Percentiles rank a stretch among this genome's conserved stretches.
These are phyloP conservation scores for Thamnophis sirtalis DNA, from an alignment of 2,113 vertebrate genomes.

Conservation along the genomic window DNA sequence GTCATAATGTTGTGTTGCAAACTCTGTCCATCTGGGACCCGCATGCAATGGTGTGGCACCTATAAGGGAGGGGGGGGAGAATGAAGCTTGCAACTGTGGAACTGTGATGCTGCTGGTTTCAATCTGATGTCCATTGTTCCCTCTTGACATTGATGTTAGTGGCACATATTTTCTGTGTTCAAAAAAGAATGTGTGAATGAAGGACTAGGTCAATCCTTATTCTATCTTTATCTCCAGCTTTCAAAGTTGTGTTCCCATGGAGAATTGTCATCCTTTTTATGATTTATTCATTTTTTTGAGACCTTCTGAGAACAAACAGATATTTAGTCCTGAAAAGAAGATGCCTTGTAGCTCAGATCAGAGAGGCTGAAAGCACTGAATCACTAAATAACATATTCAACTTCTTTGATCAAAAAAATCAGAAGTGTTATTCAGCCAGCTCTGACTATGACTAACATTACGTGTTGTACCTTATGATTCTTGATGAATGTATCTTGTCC, in stretches of 20 bases:
- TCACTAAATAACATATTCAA: background rate
- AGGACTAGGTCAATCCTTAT: background rate
- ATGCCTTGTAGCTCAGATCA: background rate
- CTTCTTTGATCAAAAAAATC: background rate
- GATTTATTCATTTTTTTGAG: background rate
- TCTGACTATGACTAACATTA: too few species aligned
- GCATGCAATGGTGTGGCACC: background rate
- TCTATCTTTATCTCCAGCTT: background rate
- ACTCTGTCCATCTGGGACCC: background rate
- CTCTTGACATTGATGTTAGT: background rate
- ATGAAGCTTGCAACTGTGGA: background rate
- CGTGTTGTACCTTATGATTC: too few species aligned
- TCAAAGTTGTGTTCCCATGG: background rate
- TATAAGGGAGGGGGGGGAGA: background rate
- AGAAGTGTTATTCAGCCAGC: background rate
- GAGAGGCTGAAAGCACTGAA: background rate
- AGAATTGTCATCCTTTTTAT: background rate
- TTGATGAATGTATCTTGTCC: too few species aligned
- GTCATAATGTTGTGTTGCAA: background rate
- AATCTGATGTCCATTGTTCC: background rate
- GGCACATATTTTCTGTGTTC: background rate
- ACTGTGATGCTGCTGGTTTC: background rate
- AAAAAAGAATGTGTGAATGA: background rate
- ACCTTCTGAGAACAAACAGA: background rate
- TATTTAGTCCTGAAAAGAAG: background rate